Conservation (phyloP, 2,113 vertebrate species). For the Ciconia maguari region DNA sequence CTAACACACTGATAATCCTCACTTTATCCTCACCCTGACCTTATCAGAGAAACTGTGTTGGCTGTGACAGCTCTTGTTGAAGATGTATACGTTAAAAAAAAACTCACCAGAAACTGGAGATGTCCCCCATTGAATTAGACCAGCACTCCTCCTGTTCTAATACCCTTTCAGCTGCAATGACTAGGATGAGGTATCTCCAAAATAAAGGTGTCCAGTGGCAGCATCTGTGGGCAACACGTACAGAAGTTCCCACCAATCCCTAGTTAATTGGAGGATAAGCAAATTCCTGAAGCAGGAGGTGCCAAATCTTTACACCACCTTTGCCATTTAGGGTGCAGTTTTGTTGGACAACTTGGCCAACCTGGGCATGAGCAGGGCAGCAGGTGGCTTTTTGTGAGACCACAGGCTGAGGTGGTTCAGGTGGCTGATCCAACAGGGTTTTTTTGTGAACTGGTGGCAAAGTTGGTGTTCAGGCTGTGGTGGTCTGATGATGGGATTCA, state of each 20-base stretch:
- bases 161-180: neutral
- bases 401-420: neutral
- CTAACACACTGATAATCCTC: neutral
- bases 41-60: neutral
- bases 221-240: neutral
- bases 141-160: neutral
- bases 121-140: neutral
- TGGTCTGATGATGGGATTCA: neutral
- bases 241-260: neutral
- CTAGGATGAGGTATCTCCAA: neutral
- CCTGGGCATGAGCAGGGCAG: neutral
- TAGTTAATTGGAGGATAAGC: neutral
- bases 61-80: neutral
- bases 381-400: neutral
- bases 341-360: neutral
- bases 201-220: neutral
- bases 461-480: neutral
- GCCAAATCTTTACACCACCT: neutral
- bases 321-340: neutral
- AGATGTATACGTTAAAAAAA: neutral
- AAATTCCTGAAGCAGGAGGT: neutral
- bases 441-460: neutral
- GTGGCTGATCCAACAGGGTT: fast-evolving
- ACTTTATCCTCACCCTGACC: neutral
- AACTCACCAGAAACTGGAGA: neutral